These are phyloP conservation scores for Paedocypris sp. DNA, from an alignment of 2,113 vertebrate species.

Conservation along the genomic window DNA sequence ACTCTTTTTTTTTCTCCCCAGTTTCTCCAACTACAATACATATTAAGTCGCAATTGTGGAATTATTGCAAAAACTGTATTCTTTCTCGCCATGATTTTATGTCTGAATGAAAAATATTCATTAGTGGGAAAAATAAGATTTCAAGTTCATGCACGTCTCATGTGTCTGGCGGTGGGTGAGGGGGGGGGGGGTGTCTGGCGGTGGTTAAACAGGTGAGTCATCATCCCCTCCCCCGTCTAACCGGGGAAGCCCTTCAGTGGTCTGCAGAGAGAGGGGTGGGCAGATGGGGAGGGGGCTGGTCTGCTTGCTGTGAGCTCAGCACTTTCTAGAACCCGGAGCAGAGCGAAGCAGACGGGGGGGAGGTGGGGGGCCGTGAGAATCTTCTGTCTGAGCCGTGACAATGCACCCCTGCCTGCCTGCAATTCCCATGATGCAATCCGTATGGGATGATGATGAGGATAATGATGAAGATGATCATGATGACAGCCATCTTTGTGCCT, in stretches of 20 bases:
- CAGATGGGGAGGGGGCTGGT: background rate
- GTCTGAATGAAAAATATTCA: too few relatives aligned
- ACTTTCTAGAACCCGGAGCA: conserved; percentile 28
- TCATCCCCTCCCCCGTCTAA: background rate
- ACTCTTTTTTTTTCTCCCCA: too few relatives aligned
- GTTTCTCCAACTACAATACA: too few relatives aligned
- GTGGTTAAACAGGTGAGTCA: conserved; percentile 24
- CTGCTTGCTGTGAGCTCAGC: conserved; percentile 28
- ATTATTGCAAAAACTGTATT: background rate
- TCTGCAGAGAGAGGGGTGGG: background rate
- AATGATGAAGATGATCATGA: conserved; percentile 39
- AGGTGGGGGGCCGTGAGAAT: conserved; percentile 4
- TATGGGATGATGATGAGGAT: conserved; percentile 35
- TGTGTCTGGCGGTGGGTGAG: background rate
- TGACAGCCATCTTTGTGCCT: conserved; percentile 25
- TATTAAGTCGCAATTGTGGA: too few relatives aligned
- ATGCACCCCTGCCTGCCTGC: conserved; percentile 21
- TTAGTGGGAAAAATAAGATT: background rate
- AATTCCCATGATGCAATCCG: conserved; percentile 37
- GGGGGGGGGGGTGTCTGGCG: background rate
- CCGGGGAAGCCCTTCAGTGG: conserved; percentile 26
- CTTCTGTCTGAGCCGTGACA: conserved; percentile 26
- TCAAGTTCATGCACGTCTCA: background rate
- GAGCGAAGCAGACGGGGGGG: conserved; percentile 14
- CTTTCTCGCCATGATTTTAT: too few relatives aligned